Evolutionary conservation across 2,888 invertebrate species (phyloP).

Genomic region (Dynastes grantii): DNA sequence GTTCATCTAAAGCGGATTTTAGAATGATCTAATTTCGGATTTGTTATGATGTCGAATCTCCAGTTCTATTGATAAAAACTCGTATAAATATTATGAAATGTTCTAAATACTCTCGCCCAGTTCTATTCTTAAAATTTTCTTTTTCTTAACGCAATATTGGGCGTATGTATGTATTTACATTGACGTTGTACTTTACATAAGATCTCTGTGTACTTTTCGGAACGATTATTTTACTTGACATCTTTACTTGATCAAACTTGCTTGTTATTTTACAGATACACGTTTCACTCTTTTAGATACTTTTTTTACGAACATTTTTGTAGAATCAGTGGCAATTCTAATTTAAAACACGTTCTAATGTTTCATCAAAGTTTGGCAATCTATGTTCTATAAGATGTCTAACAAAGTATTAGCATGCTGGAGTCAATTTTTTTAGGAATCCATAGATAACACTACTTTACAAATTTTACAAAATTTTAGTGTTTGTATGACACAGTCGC

Average conservation of each 20-base stretch:
- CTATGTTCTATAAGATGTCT: too few species aligned
- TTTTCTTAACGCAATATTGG: background rate
- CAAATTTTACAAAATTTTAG: too few species aligned
- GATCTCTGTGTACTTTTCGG: background rate
- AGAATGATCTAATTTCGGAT: constrained; percentile 17
- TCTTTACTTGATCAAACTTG: background rate
- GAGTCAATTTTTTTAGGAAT: too few species aligned
- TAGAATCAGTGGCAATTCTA: too few species aligned
- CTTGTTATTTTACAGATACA: background rate
- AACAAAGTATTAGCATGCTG: too few species aligned
- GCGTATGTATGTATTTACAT: background rate
- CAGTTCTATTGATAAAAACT: constrained; percentile 26
- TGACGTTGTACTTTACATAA: too few species aligned
- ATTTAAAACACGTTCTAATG: too few species aligned
- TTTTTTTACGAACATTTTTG: too few species aligned
- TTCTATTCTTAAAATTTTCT: constrained; percentile 20
- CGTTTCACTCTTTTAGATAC: background rate
- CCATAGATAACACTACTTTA: too few species aligned
- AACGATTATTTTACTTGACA: background rate
- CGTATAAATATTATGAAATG: constrained; percentile 32
- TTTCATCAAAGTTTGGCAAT: too few species aligned
- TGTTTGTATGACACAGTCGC: too few species aligned
- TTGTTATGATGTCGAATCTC: constrained; percentile 12
- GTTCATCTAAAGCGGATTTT: background rate
- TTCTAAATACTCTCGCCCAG: constrained; percentile 5